Conservation (phyloP, 2,888 invertebrate genomes). For the Thysanoteuthis rhombus region DNA sequence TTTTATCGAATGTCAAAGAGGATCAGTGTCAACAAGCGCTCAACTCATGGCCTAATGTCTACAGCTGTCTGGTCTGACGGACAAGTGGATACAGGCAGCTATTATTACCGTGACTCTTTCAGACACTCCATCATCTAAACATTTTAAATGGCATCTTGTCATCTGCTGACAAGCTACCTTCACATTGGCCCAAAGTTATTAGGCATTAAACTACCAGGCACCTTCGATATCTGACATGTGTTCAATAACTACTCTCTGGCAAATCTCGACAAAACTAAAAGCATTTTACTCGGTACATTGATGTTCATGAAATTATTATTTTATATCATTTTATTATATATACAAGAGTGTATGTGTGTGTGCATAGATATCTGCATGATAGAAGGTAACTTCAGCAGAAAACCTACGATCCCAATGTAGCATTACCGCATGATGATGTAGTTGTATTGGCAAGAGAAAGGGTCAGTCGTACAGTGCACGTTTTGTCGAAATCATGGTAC, state of each 20-base stretch:
- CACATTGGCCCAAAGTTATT: neutral
- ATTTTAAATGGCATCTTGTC: neutral
- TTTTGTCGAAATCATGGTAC: too few species aligned
- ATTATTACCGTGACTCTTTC: neutral
- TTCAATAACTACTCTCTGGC: neutral
- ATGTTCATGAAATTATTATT: too few species aligned
- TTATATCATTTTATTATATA: too few species aligned
- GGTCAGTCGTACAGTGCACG: too few species aligned
- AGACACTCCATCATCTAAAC: neutral
- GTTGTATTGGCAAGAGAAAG: too few species aligned
- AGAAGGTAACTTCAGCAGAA: too few species aligned
- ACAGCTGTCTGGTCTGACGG: neutral
- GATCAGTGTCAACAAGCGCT: neutral
- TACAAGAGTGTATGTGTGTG: too few species aligned
- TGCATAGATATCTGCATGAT: too few species aligned
- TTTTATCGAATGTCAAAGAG: neutral
- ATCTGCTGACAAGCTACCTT: neutral
- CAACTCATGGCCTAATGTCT: neutral
- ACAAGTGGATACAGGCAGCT: neutral
- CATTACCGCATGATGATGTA: too few species aligned
- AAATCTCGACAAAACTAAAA: neutral
- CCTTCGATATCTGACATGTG: neutral
- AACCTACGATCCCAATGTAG: too few species aligned
- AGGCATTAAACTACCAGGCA: neutral
- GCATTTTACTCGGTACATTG: too few species aligned